A percentile compares a stretch with the other conserved stretches of the same genome.
Evolutionary conservation across 2,113 vertebrate genomes (phyloP).

Genomic region (Cnemophilus loriae): DNA sequence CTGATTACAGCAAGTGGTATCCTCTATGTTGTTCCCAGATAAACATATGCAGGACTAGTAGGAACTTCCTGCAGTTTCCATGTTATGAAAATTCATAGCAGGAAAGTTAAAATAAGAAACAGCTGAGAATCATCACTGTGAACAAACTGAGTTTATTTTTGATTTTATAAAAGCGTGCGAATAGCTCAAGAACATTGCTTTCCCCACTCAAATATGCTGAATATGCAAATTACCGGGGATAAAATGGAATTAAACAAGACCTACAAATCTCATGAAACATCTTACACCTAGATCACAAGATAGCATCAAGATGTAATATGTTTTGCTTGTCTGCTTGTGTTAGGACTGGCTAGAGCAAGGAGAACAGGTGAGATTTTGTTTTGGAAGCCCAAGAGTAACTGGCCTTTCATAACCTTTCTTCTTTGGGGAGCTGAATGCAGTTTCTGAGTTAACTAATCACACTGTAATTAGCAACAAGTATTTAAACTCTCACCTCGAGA

Average conservation of each 20-base stretch:
- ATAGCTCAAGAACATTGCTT: not conserved
- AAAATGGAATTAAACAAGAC: not conserved
- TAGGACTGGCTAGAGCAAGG: not conserved
- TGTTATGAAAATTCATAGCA: not conserved
- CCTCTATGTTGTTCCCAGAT: not conserved
- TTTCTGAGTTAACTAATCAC: not conserved
- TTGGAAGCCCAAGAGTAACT: not conserved
- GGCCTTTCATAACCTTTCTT: not conserved
- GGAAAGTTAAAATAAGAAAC: not conserved
- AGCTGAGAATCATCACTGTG: not conserved
- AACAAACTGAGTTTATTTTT: not conserved
- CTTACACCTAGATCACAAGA: not conserved
- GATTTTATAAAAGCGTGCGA: not conserved
- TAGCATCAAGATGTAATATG: not conserved
- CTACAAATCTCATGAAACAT: not conserved
- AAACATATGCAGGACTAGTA: not conserved
- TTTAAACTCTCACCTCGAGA: not conserved
- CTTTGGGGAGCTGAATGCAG: not conserved
- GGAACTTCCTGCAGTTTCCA: not conserved
- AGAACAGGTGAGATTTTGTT: not conserved
- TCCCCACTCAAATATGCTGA: not conserved
- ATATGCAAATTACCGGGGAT: not conserved
- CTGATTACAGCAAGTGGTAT: not conserved
- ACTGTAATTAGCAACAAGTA: not conserved
- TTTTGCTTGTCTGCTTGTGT: not conserved